A percentile compares a stretch with the other conserved stretches of the same genome.
phyloP scores from a whole-genome alignment of 1,140 invertebrate genomes.

The Agrilus planipennis region DNA sequence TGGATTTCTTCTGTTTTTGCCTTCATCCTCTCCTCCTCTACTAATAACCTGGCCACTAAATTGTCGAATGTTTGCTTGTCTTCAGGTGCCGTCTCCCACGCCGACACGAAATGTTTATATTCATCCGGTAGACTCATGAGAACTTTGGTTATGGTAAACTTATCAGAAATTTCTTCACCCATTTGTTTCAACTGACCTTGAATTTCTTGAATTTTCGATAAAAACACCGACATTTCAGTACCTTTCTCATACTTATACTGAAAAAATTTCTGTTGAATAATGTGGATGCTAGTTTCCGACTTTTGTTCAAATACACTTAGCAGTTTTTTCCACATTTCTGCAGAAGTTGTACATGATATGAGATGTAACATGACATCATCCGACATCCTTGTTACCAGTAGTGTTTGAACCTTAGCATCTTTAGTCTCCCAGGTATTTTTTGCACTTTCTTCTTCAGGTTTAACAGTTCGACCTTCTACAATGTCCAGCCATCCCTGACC shows the following conservation, averaged over 20 bases:
- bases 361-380: slow-evolving; percentile 23
- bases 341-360: slow-evolving; percentile 21
- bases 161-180: slow-evolving; percentile 18
- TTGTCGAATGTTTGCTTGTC: slow-evolving; percentile 17
- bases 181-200: slow-evolving; percentile 15
- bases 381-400: slow-evolving; percentile 19
- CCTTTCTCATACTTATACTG: slow-evolving; percentile 13
- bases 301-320: slow-evolving; percentile 29
- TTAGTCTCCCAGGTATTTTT: slow-evolving; percentile 12
- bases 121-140: slow-evolving; percentile 22
- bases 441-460: neutral
- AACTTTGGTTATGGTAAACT: slow-evolving; percentile 26
- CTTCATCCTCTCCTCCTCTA: slow-evolving; percentile 15
- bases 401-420: slow-evolving; percentile 16
- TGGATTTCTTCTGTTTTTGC: no score
- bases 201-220: slow-evolving; percentile 14
- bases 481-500: slow-evolving; percentile 2
- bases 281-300: slow-evolving; percentile 26
- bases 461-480: neutral
- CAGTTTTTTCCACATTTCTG: slow-evolving; percentile 31
- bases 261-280: slow-evolving; percentile 29
- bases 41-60: slow-evolving; percentile 18
- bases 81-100: slow-evolving; percentile 19
- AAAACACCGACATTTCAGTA: slow-evolving; percentile 12
- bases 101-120: slow-evolving; percentile 21